Conservation (phyloP, 1,140 invertebrate genomes). For the Cepaea nemoralis region DNA sequence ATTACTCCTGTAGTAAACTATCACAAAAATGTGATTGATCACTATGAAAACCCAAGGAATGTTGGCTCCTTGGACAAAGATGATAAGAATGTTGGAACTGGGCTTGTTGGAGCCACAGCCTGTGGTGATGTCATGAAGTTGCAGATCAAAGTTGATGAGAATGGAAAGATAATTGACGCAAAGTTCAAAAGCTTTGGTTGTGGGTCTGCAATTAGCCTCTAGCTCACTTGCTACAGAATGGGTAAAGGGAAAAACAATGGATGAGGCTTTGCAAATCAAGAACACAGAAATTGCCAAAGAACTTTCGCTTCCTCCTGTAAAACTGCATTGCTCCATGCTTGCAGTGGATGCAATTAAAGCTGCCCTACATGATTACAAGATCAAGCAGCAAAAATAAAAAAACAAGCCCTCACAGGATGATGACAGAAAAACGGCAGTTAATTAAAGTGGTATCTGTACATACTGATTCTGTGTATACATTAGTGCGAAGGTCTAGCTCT, state of each 20-base stretch:
- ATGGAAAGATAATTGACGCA: conserved; percentile 98
- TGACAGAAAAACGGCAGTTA: conserved; percentile 48
- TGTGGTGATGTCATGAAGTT: conserved; percentile 99
- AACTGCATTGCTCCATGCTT: conserved; percentile 99
- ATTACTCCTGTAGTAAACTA: background rate
- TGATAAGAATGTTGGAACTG: conserved; percentile 94
- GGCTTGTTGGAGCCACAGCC: conserved; percentile 98
- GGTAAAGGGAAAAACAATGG: conserved; percentile 98
- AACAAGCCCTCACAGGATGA: conserved; percentile 23
- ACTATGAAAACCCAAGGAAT: conserved; percentile 99
- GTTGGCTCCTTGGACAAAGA: conserved; percentile 98
- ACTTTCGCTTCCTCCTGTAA: conserved; percentile 95
- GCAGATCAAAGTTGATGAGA: conserved; percentile 85
- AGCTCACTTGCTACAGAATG: conserved; percentile 99
- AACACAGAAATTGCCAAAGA: conserved; percentile 99
- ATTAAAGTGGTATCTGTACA: conserved; percentile 9
- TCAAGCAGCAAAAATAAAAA: conserved; percentile 88
- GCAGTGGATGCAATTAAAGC: conserved; percentile 99
- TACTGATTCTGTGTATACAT: background rate
- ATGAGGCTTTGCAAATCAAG: conserved; percentile 92
- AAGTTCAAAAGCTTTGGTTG: conserved; percentile 99
- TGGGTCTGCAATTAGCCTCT: conserved; percentile 96
- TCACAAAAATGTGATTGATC: conserved; percentile 89
- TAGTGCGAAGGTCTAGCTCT: too few relatives aligned
- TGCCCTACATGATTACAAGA: conserved; percentile 94